These are phyloP conservation scores for Tachyglossus aculeatus DNA, from an alignment of 2,797 vertebrate species.

Conservation along the genomic window DNA sequence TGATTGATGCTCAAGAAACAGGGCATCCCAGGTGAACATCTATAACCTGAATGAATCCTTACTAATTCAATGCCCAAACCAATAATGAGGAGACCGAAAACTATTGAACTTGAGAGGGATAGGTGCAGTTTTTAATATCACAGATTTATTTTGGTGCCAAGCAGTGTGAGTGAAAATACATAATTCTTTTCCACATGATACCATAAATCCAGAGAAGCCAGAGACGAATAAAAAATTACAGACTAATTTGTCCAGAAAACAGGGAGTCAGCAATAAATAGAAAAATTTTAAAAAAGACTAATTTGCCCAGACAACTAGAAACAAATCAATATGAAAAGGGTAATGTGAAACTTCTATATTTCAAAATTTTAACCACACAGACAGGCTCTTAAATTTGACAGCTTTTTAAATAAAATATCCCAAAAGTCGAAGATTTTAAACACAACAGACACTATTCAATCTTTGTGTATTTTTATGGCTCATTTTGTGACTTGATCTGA, in stretches of 20 bases:
- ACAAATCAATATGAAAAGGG: conserved; percentile 6
- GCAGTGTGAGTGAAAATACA: not conserved
- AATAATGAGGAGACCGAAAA: not conserved
- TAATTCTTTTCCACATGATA: not conserved
- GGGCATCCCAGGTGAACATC: not conserved
- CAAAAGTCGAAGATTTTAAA: rapidly evolving
- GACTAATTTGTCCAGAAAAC: conserved; percentile 41
- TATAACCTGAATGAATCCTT: not conserved
- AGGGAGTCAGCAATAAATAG: not conserved
- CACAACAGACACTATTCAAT: not conserved
- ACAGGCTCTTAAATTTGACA: not conserved
- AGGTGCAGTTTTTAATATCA: not conserved
- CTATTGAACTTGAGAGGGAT: not conserved
- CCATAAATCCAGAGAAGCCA: conserved; percentile 33
- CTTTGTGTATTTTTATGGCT: not conserved
- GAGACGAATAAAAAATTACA: conserved; percentile 4
- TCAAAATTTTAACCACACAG: not conserved
- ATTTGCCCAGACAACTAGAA: conserved; percentile 49
- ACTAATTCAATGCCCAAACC: not conserved
- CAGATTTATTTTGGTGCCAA: conserved; percentile 34
- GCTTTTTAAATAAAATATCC: not conserved
- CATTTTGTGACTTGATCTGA: rapidly evolving
- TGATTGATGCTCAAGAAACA: too few relatives aligned
- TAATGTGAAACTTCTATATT: not conserved
- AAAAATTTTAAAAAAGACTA: conserved; percentile 11